Evolutionary conservation across 1,140 invertebrate species (phyloP).

Genomic region (Maconellicoccus hirsutus): DNA sequence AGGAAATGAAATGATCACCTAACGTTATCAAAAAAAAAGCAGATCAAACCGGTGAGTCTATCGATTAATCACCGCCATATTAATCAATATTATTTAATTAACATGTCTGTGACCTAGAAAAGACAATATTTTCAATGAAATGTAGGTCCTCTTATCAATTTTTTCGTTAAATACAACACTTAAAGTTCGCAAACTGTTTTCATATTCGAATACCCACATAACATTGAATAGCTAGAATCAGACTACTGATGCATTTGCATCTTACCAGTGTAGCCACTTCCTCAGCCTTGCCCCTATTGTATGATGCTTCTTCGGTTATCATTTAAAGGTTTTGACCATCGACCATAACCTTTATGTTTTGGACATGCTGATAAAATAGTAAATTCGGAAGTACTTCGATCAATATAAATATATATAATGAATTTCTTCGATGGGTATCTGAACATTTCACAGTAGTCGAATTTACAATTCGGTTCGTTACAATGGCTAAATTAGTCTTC

Average conservation of each 20-base stretch:
- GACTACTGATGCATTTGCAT: not conserved
- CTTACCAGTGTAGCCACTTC: not conserved
- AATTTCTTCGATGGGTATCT: not conserved
- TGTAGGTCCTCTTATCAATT: slow-evolving; percentile 14
- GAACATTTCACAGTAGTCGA: not conserved
- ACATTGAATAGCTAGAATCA: not conserved
- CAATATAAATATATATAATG: not conserved
- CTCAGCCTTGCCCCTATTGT: slow-evolving; percentile 16
- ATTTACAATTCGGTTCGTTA: not conserved
- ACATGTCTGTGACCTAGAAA: slow-evolving; percentile 16
- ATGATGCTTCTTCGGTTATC: not conserved
- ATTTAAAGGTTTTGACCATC: slow-evolving; percentile 18
- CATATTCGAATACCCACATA: slow-evolving; percentile 21
- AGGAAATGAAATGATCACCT: too few relatives aligned
- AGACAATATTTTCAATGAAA: slow-evolving; percentile 15
- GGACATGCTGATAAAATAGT: not conserved
- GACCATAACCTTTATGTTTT: slow-evolving; percentile 14
- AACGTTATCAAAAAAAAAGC: too few relatives aligned
- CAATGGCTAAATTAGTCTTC: not conserved
- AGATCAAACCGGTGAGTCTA: too few relatives aligned
- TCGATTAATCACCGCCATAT: too few relatives aligned
- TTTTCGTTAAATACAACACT: not conserved
- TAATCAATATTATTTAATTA: not conserved
- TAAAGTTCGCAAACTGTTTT: not conserved
- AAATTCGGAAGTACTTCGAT: not conserved